Conservation (phyloP, 2,113 vertebrate species). For the Poecile atricapillus region DNA sequence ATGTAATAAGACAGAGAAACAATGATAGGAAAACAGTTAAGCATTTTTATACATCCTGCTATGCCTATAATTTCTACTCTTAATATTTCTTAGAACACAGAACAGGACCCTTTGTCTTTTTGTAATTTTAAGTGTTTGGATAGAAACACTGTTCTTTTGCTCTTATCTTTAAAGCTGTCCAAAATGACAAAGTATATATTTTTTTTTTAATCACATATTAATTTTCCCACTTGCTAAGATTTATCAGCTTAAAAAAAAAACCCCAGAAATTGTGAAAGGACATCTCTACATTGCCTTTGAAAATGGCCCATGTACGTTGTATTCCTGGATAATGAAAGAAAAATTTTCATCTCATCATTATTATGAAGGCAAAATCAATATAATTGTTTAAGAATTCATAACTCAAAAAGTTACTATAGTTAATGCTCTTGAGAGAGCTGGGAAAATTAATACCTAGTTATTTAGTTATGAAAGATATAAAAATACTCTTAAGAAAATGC, state of each 20-base stretch:
- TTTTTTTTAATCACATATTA: not conserved
- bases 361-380: not conserved
- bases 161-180: not conserved
- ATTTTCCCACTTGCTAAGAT: not conserved
- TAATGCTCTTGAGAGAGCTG: not conserved
- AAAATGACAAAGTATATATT: not conserved
- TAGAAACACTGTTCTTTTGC: not conserved
- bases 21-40: not conserved
- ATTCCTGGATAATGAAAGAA: not conserved
- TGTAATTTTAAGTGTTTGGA: not conserved
- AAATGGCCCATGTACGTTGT: not conserved
- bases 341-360: not conserved
- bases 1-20: not conserved
- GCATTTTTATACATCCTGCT: not conserved
- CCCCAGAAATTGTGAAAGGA: not conserved
- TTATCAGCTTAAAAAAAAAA: not conserved
- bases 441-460: not conserved
- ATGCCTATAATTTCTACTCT: not conserved
- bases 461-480: not conserved
- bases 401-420: not conserved
- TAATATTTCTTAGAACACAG: not conserved
- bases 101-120: not conserved
- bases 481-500: not conserved
- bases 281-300: not conserved
- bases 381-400: not conserved